These are phyloP conservation scores for Scytalopus superciliaris DNA, from an alignment of 2,113 vertebrate species.

Conservation along the genomic window DNA sequence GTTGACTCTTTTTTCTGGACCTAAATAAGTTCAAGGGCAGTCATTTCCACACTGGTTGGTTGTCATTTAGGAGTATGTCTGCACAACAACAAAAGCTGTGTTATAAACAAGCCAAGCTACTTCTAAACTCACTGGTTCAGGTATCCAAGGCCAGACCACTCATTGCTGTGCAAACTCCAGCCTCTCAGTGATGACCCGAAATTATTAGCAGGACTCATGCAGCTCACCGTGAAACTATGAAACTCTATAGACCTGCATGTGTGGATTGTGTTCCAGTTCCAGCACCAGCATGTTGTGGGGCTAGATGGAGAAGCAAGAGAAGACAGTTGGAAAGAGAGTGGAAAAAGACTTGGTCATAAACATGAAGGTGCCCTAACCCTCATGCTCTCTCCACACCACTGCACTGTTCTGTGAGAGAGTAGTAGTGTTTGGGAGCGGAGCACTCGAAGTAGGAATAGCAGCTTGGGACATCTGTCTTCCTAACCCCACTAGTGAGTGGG, in stretches of 20 bases:
- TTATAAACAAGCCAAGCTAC: neutral
- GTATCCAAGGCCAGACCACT: neutral
- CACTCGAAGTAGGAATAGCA: neutral
- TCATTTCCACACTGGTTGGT: neutral
- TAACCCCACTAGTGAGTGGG: neutral
- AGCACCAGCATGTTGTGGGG: neutral
- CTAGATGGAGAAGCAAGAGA: neutral
- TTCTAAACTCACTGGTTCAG: neutral
- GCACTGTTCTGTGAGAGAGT: neutral
- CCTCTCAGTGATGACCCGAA: neutral
- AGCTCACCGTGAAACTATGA: neutral
- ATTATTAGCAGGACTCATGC: neutral
- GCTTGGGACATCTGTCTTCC: neutral
- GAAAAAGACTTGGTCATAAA: neutral
- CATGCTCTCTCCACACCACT: neutral
- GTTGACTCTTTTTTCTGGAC: neutral
- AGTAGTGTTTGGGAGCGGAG: neutral
- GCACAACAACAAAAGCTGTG: neutral
- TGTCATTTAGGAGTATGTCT: neutral
- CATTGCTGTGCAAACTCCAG: neutral
- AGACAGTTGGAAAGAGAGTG: neutral
- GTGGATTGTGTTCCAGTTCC: neutral
- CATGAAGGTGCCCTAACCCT: neutral
- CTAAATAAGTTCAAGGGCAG: neutral
- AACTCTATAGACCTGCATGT: accelerated